Evolutionary conservation across 2,113 vertebrate species (phyloP), one percentile per base, ranked within the genome.

Genomic region (Synodontis membranacea): DNA sequence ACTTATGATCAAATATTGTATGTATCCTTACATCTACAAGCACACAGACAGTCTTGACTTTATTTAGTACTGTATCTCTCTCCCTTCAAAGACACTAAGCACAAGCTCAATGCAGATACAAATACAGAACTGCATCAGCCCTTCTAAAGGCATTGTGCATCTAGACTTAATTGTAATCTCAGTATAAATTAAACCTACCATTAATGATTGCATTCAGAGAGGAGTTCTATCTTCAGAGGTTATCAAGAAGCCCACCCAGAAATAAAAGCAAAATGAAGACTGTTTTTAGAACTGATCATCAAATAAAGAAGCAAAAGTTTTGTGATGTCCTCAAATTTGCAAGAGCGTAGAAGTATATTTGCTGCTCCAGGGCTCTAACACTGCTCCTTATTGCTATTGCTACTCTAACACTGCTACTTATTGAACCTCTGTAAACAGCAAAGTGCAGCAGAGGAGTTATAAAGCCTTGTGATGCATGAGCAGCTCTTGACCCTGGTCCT

Each of bases 181-280:
- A 86, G 64, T 79, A 74, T 72, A 85, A 82, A 89, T 81, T 84
- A 86, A 84, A 60, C 10, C n/a, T 84, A 82, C 15, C 82, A 78
- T 83, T 70, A 84, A 44, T 84, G 68, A 39, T 25, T 46, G 48
- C 31, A 46, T 46, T 64, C 5, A n/a, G 83, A 64, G 79, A 75
- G 54, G 52, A 79, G 54, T 80, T 84, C n/a, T 86, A 70, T 86
- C 19, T 88, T 68, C 82, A 88, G 66, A 84, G 25, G 56, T 84
- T 86, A 86, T 66, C 75, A 79, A 54, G 28, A 78, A 78, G 66
- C 84, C 56, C n/a, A 39, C 70, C 82, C 60, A 76, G 64, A 86
- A 70, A 74, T 75, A 80, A 86, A 82, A 79, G 58, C 85, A 79
- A 50, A 75, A 84, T 10, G 2, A 70, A 83, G 31, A 68, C 34